Conservation (phyloP, 2,113 vertebrate species). For the Malurus alboscapulatus region DNA sequence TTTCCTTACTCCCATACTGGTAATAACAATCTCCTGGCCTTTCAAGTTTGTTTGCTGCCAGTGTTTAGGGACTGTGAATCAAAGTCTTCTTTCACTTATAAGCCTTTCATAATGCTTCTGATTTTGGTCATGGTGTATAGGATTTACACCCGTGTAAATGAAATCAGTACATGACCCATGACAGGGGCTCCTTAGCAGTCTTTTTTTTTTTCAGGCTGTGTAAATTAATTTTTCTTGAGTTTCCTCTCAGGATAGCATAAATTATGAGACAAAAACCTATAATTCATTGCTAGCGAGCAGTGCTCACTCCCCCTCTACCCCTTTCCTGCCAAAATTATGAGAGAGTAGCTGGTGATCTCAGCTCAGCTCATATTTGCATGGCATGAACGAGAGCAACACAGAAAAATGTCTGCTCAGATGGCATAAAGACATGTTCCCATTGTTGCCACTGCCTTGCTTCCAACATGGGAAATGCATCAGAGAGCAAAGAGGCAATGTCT, state of each 20-base stretch:
- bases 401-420: background rate
- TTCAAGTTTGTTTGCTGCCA: background rate
- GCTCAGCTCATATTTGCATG: background rate
- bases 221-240: constrained; percentile 50
- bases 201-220: constrained; percentile 21
- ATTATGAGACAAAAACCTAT: constrained; percentile 34
- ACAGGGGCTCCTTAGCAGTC: background rate
- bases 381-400: background rate
- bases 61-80: background rate
- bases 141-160: constrained; percentile 36
- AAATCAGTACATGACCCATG: constrained; percentile 22
- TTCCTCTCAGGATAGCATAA: constrained; percentile 25
- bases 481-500: background rate
- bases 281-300: background rate
- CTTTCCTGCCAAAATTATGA: constrained; percentile 29
- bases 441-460: background rate
- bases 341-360: constrained; percentile 34
- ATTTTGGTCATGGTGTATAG: background rate
- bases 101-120: background rate
- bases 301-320: constrained; percentile 11
- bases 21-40: background rate
- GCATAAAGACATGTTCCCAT: background rate
- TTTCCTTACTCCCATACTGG: background rate
- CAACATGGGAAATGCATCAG: background rate
- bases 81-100: background rate